phyloP scores from a whole-genome alignment of 2,888 invertebrate species.

The Aspidiotus rigidus region DNA sequence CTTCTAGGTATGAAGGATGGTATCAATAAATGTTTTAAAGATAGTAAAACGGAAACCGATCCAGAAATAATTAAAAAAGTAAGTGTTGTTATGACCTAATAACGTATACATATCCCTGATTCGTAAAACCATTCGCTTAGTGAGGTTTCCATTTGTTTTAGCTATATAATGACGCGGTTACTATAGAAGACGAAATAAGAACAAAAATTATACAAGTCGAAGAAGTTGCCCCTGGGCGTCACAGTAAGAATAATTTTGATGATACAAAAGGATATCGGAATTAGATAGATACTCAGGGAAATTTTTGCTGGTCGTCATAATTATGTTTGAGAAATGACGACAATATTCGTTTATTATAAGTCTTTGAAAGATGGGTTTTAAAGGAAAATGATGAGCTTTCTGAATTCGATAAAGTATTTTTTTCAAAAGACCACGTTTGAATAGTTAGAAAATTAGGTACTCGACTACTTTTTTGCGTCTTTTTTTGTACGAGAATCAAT shows the following conservation, averaged over 20 bases:
- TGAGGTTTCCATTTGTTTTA: neutral
- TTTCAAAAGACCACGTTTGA: too few relatives aligned
- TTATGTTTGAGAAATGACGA: too few relatives aligned
- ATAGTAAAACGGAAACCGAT: constrained; percentile 55
- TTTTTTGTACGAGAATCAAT: too few relatives aligned
- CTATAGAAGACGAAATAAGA: constrained; percentile 12
- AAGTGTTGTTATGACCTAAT: constrained; percentile 34
- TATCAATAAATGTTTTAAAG: constrained; percentile 66
- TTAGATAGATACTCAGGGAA: too few relatives aligned
- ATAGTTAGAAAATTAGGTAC: too few relatives aligned
- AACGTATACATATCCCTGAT: neutral
- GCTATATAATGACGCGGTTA: constrained; percentile 9
- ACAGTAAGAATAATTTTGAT: neutral
- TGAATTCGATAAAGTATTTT: too few relatives aligned
- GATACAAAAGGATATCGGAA: neutral
- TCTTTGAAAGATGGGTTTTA: too few relatives aligned
- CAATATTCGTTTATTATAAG: too few relatives aligned
- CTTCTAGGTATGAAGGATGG: constrained; percentile 52
- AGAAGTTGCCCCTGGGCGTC: constrained; percentile 12
- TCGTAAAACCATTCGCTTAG: neutral
- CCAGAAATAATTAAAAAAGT: constrained; percentile 56
- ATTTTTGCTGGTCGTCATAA: too few relatives aligned
- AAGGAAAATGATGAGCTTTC: too few relatives aligned
- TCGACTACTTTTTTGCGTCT: too few relatives aligned
- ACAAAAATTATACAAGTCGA: constrained; percentile 17